These are phyloP conservation scores for Drosophila murphyi DNA, from an alignment of 1,140 invertebrate genomes.

Conservation along the genomic window DNA sequence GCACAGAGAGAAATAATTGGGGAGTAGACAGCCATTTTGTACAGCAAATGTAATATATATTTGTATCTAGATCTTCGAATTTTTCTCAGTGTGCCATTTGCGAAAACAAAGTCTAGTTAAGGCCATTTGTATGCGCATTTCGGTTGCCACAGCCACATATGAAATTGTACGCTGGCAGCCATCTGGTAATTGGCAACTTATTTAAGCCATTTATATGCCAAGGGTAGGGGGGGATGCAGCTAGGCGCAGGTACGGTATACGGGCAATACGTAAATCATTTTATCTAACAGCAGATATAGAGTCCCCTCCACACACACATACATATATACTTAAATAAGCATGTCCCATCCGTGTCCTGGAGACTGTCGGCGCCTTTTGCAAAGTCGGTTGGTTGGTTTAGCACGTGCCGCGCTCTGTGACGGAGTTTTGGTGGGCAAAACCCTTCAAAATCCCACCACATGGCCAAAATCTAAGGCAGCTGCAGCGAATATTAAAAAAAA, in stretches of 20 bases:
- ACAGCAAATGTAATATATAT: background rate
- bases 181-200: slow-evolving; percentile 72
- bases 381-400: slow-evolving; percentile 7
- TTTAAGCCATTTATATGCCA: slow-evolving; percentile 48
- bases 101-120: slow-evolving; percentile 17
- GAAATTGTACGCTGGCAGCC: slow-evolving; percentile 60
- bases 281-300: slow-evolving; percentile 65
- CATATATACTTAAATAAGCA: slow-evolving; percentile 15
- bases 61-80: background rate
- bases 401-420: slow-evolving; percentile 30
- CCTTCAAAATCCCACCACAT: slow-evolving; percentile 23
- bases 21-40: no score
- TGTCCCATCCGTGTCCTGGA: background rate
- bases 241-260: slow-evolving; percentile 7
- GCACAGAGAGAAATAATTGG: background rate
- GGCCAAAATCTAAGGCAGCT: slow-evolving; percentile 9
- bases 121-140: slow-evolving; percentile 40
- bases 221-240: background rate
- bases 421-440: background rate
- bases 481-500: background rate
- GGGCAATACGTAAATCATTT: slow-evolving; percentile 71
- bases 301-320: slow-evolving; percentile 43
- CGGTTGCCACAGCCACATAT: slow-evolving; percentile 49
- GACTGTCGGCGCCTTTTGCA: slow-evolving; percentile 6
- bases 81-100: slow-evolving; percentile 2